phyloP scores from a whole-genome alignment of 2,113 vertebrate species.

The Megaceryle torquata region DNA sequence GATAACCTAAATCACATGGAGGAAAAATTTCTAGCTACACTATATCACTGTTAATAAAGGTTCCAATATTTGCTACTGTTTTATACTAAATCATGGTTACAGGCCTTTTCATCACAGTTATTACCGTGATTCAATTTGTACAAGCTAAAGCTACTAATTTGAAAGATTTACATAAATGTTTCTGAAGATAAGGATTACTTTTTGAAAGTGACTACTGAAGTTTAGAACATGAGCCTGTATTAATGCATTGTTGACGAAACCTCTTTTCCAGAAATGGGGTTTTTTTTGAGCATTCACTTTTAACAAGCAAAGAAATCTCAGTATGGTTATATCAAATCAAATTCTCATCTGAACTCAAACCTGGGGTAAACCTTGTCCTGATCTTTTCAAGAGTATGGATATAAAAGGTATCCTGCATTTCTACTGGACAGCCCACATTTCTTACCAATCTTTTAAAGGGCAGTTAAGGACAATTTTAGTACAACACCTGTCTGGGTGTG shows the following conservation, averaged over 20 bases:
- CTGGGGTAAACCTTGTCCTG: not conserved
- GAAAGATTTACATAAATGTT: not conserved
- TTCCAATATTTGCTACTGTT: not conserved
- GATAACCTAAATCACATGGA: not conserved
- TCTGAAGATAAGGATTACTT: not conserved
- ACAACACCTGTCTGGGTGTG: not conserved
- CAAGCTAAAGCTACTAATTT: not conserved
- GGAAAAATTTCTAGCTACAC: not conserved
- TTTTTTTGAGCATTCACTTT: not conserved
- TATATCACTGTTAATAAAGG: not conserved
- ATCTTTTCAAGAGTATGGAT: not conserved
- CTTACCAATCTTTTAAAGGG: not conserved
- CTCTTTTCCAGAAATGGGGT: not conserved
- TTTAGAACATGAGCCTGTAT: not conserved
- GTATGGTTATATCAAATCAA: not conserved
- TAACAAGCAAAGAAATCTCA: not conserved
- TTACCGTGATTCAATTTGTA: not conserved
- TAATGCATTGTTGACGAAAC: not conserved
- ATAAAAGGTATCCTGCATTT: not conserved
- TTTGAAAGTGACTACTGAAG: not conserved
- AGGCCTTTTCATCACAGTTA: not conserved
- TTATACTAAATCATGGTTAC: not conserved
- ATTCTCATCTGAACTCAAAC: not conserved
- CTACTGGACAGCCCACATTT: not conserved
- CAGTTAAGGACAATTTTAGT: not conserved